These are phyloP conservation scores for Monarcha castaneiventris DNA, from an alignment of 2,113 vertebrate species.

Conservation along the genomic window DNA sequence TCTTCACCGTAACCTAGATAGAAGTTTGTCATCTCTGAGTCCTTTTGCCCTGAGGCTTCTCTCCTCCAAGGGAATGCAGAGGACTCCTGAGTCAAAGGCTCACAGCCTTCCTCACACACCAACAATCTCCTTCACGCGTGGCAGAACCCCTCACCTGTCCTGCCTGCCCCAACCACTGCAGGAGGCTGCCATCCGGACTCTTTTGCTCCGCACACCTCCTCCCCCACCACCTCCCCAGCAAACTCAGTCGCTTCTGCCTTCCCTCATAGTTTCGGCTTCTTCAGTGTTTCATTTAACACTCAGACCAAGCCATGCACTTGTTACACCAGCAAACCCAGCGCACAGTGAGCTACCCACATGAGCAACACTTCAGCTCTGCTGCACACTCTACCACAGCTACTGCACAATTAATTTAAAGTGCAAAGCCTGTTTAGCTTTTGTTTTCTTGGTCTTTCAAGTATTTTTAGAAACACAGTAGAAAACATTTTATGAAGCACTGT, in stretches of 20 bases:
- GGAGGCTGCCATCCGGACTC: background rate
- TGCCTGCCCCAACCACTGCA: background rate
- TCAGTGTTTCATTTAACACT: rapidly evolving
- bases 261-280: rapidly evolving
- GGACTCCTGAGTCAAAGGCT: too few relatives aligned
- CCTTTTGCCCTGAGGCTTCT: too few relatives aligned
- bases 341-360: rapidly evolving
- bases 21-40: too few relatives aligned
- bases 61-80: too few relatives aligned
- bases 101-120: background rate
- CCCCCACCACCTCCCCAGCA: background rate
- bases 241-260: background rate
- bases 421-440: background rate
- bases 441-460: background rate
- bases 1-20: too few relatives aligned
- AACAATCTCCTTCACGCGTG: rapidly evolving
- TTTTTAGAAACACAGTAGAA: background rate
- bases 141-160: background rate
- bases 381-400: background rate
- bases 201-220: background rate
- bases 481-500: background rate
- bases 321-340: background rate
- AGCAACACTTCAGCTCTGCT: background rate
- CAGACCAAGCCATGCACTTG: background rate
- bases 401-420: background rate